These are phyloP conservation scores for Crotalus viridis DNA, from an alignment of 2,113 vertebrate species.

Conservation along the genomic window DNA sequence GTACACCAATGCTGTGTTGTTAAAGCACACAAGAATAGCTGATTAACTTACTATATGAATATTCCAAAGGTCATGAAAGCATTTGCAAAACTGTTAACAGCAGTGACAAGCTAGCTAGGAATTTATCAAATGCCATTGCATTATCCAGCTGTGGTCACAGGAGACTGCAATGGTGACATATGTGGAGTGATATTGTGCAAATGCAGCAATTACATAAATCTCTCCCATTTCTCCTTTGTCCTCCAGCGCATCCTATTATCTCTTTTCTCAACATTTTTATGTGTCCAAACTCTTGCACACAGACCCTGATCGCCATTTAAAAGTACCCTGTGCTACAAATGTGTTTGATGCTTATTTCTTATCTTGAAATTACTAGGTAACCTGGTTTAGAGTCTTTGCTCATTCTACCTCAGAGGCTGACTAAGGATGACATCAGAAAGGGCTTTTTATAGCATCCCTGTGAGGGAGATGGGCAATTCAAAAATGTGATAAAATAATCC, in stretches of 20 bases:
- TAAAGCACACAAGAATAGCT: neutral
- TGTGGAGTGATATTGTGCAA: neutral
- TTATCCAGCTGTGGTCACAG: neutral
- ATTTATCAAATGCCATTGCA: neutral
- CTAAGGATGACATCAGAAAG: neutral
- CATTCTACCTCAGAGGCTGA: neutral
- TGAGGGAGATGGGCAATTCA: neutral
- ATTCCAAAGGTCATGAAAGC: neutral
- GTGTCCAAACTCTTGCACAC: neutral
- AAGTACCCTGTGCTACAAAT: neutral
- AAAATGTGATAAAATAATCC: neutral
- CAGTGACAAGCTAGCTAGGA: neutral
- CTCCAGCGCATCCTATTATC: neutral
- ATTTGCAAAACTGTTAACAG: neutral
- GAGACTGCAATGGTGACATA: neutral
- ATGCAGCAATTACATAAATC: neutral
- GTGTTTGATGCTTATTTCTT: neutral
- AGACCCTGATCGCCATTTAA: neutral
- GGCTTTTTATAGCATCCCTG: neutral
- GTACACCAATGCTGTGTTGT: neutral
- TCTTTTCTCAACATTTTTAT: slow-evolving; percentile 22
- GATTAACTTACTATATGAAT: neutral
- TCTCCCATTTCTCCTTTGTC: neutral
- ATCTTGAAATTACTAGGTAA: neutral
- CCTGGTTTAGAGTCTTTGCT: neutral